Base-by-base conservation (phyloP, 2,113 vertebrate species). In the Rhinogobius similis region DNA sequence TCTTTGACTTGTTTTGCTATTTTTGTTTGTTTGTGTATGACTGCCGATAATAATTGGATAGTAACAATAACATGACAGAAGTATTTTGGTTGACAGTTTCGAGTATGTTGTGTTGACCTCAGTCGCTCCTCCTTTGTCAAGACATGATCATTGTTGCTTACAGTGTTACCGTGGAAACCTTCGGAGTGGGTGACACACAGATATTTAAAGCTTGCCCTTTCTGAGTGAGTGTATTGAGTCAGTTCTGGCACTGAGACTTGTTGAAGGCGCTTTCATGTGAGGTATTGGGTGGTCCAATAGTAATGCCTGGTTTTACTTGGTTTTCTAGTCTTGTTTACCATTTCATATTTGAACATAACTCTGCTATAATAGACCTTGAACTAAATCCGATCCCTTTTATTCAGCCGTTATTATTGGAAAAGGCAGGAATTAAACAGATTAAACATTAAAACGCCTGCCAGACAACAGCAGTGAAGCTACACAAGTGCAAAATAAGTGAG, bases 141-240 rank as follows among this genome's bases (percentile, higher is more conserved):
- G 59, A 62, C 48, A 48, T 58, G 9, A 48, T 81, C 66, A 75
- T 69, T 72, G 76, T 82, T 82, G 78, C 80, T 77, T 87, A 82
- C 68, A 69, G 72, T 55, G 84, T 89, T 86, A 58, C 89, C 86
- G 88, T 90, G 67, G 89, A 70, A 87, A 90, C 87, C 38, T 16
- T 12, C 64, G 68, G 82, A 84, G 81, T 77, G 76, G 76, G 84
- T 85, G 86, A 83, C 80, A 84, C 69, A 71, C 64, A 65, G 82
- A 70, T 87, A 85, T 88, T 87, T 87, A 82, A 76, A 81, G 77
- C 74, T 67, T 75, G 72, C 59, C 79, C 72, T 86, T 72, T 86
- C 61, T 80, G 46, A 58, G 64, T 53, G 65, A 74, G 63, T 79
- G 70, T 44, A 29, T 72, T 39, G 66, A 85, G 64, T 59, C 70